A percentile compares a stretch with the other conserved stretches of the same genome.
Evolutionary conservation across 2,797 vertebrate genomes (phyloP).

Genomic region (Thalassophryne amazonica): DNA sequence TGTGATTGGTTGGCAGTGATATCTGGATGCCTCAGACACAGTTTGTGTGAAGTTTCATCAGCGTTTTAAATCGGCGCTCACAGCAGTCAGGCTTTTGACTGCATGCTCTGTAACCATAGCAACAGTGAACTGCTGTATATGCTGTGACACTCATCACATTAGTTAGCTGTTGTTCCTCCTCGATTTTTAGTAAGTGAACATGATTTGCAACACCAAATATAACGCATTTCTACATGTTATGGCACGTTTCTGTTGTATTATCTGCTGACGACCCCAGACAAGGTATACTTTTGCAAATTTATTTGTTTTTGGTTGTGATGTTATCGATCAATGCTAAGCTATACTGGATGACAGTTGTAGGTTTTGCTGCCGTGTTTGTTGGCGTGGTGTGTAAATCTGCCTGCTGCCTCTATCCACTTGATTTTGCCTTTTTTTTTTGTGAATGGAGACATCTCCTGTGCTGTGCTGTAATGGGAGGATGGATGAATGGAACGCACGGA

Average conservation of each 20-base stretch:
- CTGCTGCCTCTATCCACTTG: slow-evolving; percentile 32
- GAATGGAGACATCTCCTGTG: slow-evolving; percentile 53
- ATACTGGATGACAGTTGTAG: neutral
- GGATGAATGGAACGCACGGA: neutral
- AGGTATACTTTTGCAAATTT: too few relatives aligned
- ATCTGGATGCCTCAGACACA: slow-evolving; percentile 15
- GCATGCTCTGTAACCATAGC: slow-evolving; percentile 48
- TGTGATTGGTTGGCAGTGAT: neutral
- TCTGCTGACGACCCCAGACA: too few relatives aligned
- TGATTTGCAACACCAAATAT: too few relatives aligned
- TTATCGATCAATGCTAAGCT: too few relatives aligned
- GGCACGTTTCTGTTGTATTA: too few relatives aligned
- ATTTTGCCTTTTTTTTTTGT: slow-evolving; percentile 56
- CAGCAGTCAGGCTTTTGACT: slow-evolving; percentile 26
- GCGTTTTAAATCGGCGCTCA: slow-evolving; percentile 42
- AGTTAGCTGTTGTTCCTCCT: too few relatives aligned
- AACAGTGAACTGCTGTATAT: slow-evolving; percentile 48
- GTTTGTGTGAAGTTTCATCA: slow-evolving; percentile 42
- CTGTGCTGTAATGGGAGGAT: slow-evolving; percentile 50
- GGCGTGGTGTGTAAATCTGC: slow-evolving; percentile 32
- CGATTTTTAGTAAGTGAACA: too few relatives aligned
- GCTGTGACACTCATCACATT: too few relatives aligned
- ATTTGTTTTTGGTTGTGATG: neutral
- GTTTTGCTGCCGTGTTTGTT: neutral
- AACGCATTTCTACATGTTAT: too few relatives aligned